Percentiles rank a stretch among this genome's conserved stretches.
Conservation (phyloP, 2,113 vertebrate genomes). For the Stictonetta naevosa region DNA sequence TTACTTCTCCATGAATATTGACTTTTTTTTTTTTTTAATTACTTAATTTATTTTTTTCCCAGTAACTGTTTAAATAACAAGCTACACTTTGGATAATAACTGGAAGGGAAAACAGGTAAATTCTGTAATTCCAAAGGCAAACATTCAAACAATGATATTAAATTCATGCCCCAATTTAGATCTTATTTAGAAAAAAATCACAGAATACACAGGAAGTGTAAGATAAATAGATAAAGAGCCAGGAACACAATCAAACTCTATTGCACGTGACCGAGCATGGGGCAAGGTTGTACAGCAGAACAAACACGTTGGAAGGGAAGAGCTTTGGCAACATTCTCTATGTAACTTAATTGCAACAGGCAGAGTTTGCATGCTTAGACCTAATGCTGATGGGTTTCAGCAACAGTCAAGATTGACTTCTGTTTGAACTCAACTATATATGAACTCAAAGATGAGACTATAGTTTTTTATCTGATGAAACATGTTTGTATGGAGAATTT, state of each 20-base stretch:
- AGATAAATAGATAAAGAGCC: neutral
- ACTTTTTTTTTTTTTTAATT: no score
- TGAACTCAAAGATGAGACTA: neutral
- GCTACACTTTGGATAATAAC: neutral
- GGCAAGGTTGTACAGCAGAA: neutral
- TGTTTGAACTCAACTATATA: no score
- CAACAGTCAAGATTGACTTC: neutral
- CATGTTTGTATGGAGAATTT: neutral
- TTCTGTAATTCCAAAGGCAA: neutral
- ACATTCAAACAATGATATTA: neutral
- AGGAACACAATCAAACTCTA: neutral
- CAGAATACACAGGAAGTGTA: neutral
- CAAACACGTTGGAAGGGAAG: neutral
- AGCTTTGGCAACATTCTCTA: neutral
- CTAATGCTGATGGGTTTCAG: neutral
- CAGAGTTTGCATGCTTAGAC: neutral
- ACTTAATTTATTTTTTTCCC: neutral
- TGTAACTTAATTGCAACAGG: rapidly evolving
- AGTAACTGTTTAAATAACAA: neutral
- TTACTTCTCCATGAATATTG: neutral
- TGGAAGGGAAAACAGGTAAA: neutral
- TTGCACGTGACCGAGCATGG: neutral
- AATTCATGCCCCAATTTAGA: neutral
- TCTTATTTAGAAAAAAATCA: neutral
- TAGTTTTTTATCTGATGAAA: neutral